Evolutionary conservation across 1,140 invertebrate genomes (phyloP).

Genomic region (Temnothorax nylanderi): DNA sequence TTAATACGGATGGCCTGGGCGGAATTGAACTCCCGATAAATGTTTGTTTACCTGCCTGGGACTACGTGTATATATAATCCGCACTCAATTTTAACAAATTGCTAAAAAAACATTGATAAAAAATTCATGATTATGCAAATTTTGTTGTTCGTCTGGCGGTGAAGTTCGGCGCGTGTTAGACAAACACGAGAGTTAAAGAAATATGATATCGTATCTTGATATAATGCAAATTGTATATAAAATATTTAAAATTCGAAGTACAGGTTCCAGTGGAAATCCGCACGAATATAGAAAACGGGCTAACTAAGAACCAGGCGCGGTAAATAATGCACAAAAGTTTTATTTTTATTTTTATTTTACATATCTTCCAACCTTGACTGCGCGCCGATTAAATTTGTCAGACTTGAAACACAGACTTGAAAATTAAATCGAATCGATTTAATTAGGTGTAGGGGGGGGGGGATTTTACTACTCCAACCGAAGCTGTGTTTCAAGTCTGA

Average conservation of each 20-base stretch:
- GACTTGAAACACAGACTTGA: no score
- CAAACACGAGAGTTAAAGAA: neutral
- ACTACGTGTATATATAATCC: neutral
- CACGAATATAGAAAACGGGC: no score
- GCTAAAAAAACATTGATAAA: neutral
- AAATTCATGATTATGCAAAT: neutral
- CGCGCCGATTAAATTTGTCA: no score
- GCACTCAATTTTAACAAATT: neutral
- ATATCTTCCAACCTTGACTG: no score
- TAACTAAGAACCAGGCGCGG: no score
- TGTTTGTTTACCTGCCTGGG: neutral
- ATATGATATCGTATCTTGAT: neutral
- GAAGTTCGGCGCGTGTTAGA: neutral
- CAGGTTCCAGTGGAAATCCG: no score
- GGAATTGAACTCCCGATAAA: neutral
- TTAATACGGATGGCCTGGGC: neutral
- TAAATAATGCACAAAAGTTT: no score
- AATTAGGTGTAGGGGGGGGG: no score
- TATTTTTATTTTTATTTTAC: no score
- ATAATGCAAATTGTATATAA: neutral
- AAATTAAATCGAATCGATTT: no score
- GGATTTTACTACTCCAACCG: no score
- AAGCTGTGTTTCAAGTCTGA: no score
- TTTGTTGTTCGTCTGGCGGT: neutral
- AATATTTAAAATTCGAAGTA: neutral